These are phyloP conservation scores for Aporophyla lueneburgensis DNA, from an alignment of 2,888 invertebrate genomes.

Conservation along the genomic window DNA sequence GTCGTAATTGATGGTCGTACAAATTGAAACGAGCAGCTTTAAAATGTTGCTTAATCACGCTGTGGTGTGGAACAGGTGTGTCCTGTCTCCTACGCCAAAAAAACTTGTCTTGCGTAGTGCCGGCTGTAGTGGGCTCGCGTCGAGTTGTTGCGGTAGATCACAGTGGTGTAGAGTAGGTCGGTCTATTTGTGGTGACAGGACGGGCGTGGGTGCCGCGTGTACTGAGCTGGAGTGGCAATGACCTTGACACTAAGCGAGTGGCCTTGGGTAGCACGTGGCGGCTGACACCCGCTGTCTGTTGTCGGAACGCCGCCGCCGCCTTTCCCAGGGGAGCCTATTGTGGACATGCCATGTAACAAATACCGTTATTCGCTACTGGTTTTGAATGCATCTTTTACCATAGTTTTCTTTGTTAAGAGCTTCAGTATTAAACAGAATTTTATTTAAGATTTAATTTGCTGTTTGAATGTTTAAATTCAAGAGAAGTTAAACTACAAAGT, in stretches of 20 bases:
- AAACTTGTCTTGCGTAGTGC: constrained; percentile 65
- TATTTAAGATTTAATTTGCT: neutral
- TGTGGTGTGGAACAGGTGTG: constrained; percentile 46
- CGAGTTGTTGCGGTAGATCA: constrained; percentile 82
- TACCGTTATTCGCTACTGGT: constrained; percentile 66
- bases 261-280: constrained; percentile 91
- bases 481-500: neutral
- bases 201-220: constrained; percentile 90
- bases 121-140: constrained; percentile 72
- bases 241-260: constrained; percentile 91
- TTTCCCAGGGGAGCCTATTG: constrained; percentile 90
- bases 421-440: neutral
- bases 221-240: constrained; percentile 90
- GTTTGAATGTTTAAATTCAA: neutral
- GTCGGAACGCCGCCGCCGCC: constrained; percentile 90
- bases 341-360: constrained; percentile 84
- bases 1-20: constrained; percentile 31
- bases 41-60: constrained; percentile 42
- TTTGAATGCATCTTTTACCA: constrained; percentile 27
- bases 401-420: neutral
- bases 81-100: constrained; percentile 62
- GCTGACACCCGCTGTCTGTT: constrained; percentile 91
- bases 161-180: constrained; percentile 86
- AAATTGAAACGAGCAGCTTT: constrained; percentile 24
- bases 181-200: constrained; percentile 90